phyloP scores from a whole-genome alignment of 2,113 vertebrate species.

The Pogonocichla stellata region DNA sequence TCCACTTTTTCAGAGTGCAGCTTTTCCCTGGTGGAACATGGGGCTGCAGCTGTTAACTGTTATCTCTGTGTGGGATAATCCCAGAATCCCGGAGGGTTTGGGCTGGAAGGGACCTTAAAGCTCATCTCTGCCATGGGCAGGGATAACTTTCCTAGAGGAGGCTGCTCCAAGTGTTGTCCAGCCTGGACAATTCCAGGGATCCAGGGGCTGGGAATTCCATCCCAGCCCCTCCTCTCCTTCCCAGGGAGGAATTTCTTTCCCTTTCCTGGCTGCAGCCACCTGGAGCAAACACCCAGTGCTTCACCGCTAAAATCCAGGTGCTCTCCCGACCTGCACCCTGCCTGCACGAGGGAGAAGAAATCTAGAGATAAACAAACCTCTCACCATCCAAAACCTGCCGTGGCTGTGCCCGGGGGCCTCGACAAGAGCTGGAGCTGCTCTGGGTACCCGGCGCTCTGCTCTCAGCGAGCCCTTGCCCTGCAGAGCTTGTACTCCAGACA shows the following conservation, averaged over 20 bases:
- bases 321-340: not conserved
- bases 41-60: not conserved
- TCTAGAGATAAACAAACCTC: not conserved
- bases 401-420: not conserved
- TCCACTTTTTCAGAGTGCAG: accelerated
- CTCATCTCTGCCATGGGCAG: not conserved
- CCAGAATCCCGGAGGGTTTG: not conserved
- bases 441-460: not conserved
- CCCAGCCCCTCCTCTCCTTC: not conserved
- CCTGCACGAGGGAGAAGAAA: not conserved
- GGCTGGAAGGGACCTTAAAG: not conserved
- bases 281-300: accelerated
- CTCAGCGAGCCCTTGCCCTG: not conserved
- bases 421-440: not conserved
- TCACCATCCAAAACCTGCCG: not conserved
- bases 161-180: not conserved
- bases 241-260: not conserved
- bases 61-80: not conserved
- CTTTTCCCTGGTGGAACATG: accelerated
- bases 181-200: accelerated
- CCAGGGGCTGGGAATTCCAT: not conserved
- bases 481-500: conserved; percentile 35
- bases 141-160: not conserved
- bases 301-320: not conserved
- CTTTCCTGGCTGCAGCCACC: not conserved